Evolutionary conservation across 2,113 vertebrate genomes (phyloP), one percentile per base, ranked within the genome.

Genomic region (Camelus dromedarius): DNA sequence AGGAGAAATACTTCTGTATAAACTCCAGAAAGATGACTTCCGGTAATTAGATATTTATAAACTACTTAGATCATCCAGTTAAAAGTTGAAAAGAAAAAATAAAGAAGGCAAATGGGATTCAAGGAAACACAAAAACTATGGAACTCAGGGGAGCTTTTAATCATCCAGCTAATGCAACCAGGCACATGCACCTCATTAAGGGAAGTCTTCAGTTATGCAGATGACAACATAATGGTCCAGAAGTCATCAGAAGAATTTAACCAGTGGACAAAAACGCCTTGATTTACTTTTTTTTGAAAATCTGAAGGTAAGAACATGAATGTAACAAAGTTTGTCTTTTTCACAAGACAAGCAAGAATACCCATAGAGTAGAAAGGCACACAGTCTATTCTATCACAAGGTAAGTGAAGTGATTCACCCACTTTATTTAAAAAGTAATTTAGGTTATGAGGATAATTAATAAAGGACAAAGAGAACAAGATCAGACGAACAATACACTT

Each of bases 61-160:
- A 79, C 18, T 54, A 76, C 38, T 96, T 94, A 87, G 62, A 92
- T 82, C 48, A 30, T 80, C 0, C 15, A 90, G 16, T 54, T 89
- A 93, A 48, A 30, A 67, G 7, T 76, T 89, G n/a, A 48, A 77
- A 95, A 85, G 56, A 52, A 67, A 96, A 97, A 83, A 64, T 14
- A 79, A 93, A 75, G 22, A 35, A 87, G 92, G 60, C 46, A 92
- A 89, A 91, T 46, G 1, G 14, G 64, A 89, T 54, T 93, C 38
- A 80, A 85, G 32, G 16, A 95, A 92, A 84, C 13, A 26, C 46
- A 87, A 89, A 87, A 58, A 19, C 70, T 73, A 0, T 52, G 69
- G 35, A 58, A 10, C 80, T 69, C 66, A 16, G 8, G 64, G 81
- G 82, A 90, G 38, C 60, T 93, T 92, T 35, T 81, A 96, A 90